These are phyloP conservation scores for Darevskia mixta DNA, from an alignment of 2,797 vertebrate species.

Conservation along the genomic window DNA sequence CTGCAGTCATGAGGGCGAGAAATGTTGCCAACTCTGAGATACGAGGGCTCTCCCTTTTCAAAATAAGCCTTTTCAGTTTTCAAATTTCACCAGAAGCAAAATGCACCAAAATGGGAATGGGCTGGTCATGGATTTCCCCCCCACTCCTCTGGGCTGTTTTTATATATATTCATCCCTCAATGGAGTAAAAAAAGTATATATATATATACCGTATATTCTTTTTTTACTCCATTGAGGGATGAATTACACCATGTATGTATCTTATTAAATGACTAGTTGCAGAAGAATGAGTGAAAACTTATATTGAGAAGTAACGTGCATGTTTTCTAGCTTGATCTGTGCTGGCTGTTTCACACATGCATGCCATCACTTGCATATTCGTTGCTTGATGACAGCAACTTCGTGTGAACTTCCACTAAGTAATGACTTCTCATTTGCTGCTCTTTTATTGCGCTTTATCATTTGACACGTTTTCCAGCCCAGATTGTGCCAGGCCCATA, in stretches of 20 bases:
- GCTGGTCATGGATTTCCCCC: conserved; percentile 28
- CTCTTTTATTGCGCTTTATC: not conserved
- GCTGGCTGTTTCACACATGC: not conserved
- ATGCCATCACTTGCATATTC: not conserved
- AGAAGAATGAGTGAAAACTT: conserved; percentile 3
- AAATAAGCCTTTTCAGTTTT: conserved; percentile 1
- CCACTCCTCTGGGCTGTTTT: not conserved
- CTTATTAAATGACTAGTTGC: not conserved
- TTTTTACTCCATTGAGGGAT: not conserved
- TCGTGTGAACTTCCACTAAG: not conserved
- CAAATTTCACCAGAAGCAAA: conserved; percentile 40
- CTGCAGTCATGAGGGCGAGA: not conserved
- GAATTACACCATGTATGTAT: not conserved
- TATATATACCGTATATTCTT: too few species aligned
- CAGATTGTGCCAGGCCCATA: not conserved
- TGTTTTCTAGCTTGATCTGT: not conserved
- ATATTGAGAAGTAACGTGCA: not conserved
- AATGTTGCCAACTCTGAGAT: not conserved
- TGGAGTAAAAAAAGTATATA: not conserved
- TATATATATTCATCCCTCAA: too few species aligned
- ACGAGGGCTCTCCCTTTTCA: conserved; percentile 15
- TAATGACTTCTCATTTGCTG: not conserved
- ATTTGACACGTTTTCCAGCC: not conserved
- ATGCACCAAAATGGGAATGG: conserved; percentile 23
- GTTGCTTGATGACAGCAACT: not conserved